Conservation (phyloP, 2,113 vertebrate species). For the Nothoprocta pentlandii region DNA sequence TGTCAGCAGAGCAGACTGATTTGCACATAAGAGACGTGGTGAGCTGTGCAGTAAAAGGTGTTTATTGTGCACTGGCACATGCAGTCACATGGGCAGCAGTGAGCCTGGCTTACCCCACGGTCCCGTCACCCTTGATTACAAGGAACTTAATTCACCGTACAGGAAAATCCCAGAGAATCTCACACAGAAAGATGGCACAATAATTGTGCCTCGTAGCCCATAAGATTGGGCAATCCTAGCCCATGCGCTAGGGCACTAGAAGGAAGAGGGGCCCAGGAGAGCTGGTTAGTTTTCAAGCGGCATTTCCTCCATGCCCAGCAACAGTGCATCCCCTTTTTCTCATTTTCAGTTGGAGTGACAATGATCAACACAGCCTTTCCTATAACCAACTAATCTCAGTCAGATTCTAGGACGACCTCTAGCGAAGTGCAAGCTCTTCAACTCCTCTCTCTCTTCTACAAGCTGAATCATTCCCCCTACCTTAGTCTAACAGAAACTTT, state of each 20-base stretch:
- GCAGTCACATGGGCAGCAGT: not conserved
- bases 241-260: too few species aligned
- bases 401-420: accelerated
- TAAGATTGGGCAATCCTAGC: too few species aligned
- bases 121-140: not conserved
- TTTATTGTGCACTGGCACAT: conserved; percentile 7
- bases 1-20: conserved; percentile 21
- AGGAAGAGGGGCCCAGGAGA: too few species aligned
- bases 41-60: conserved; percentile 9
- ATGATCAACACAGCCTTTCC: not conserved
- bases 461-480: not conserved
- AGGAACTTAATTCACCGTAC: not conserved
- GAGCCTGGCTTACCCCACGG: not conserved
- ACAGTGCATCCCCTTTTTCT: not conserved
- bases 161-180: not conserved
- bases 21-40: not conserved
- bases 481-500: not conserved
- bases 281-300: too few species aligned
- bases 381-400: not conserved
- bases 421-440: accelerated
- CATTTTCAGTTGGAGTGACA: not conserved
- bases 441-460: not conserved
- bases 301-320: too few species aligned
- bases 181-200: not conserved
- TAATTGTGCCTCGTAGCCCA: too few species aligned